phyloP scores from a whole-genome alignment of 2,113 vertebrate genomes.

The Paradoxurus hermaphroditus region DNA sequence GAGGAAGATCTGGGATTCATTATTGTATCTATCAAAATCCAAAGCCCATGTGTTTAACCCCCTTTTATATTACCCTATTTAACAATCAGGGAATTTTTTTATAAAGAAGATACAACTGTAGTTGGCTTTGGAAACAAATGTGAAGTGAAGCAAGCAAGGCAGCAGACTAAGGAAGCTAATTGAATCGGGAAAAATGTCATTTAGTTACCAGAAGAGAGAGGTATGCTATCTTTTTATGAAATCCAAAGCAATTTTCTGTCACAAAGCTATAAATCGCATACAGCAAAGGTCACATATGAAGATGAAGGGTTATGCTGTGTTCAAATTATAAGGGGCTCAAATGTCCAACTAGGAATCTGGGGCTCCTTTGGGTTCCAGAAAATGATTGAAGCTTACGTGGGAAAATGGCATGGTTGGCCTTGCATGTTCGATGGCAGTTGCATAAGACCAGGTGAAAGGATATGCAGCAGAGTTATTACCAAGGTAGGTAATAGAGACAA shows the following conservation, averaged over 20 bases:
- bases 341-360: neutral
- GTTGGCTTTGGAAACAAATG: neutral
- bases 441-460: neutral
- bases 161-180: neutral
- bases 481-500: neutral
- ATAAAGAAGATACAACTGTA: neutral
- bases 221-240: neutral
- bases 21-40: neutral
- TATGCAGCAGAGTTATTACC: neutral
- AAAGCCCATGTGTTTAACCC: neutral
- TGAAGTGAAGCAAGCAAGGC: neutral
- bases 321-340: neutral
- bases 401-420: neutral
- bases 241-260: neutral
- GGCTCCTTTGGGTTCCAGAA: neutral
- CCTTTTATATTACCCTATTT: fast-evolving
- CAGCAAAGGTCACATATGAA: neutral
- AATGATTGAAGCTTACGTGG: neutral
- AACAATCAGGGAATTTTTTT: neutral
- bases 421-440: neutral
- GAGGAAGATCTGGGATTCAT: neutral
- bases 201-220: neutral
- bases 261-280: neutral
- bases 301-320: neutral
- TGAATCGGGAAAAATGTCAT: neutral